Evolutionary conservation across 2,113 vertebrate species (phyloP), one percentile per base, ranked within the genome.

Genomic region (Tachysurus fulvidraco): DNA sequence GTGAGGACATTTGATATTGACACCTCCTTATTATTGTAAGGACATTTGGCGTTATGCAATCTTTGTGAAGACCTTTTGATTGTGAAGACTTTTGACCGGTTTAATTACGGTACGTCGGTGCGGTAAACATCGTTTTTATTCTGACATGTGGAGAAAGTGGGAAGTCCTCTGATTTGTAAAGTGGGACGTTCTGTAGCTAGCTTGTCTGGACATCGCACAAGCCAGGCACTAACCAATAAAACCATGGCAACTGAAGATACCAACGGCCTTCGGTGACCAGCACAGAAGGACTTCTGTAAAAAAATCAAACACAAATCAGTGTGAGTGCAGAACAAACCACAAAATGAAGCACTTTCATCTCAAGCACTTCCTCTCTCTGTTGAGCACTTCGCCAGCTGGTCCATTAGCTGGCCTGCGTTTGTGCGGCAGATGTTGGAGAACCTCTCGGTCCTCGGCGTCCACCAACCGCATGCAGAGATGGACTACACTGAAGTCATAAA

Each of bases 361-460:
- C 44, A 57, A 59, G 9, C 19, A 2, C 54, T 3, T 57, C 21
- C 83, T 50, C 21, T 77, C 79, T 83, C 69, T 76, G 57, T 76
- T 69, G 80, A 87, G 67, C 80, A 28, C n/a, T 87, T 77, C n/a
- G 36, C 81, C 86, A 87, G 86, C 81, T 83, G 85, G 79, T 60
- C 80, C 59, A 50, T 55, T 44, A 83, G 79, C 79, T n/a, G 46
- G 28, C 64, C 59, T 59, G 21, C n/a, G 81, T 76, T 71, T 60
- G 67, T n/a, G 13, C 16, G 17, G 85, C 79, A 74, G 65, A 74
- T 87, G 41, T 55, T 71, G 65, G n/a, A 50, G 54, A 11, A 10
- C 23, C 3, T 28, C 80, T 62, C 28, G 13, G 46, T 64, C 81
- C 81, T 46, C 60, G 59, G 60, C 23, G 78, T 28, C 73, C n/a